These are phyloP conservation scores for Drosophila ustulata DNA, from an alignment of 2,888 invertebrate genomes.

Conservation along the genomic window DNA sequence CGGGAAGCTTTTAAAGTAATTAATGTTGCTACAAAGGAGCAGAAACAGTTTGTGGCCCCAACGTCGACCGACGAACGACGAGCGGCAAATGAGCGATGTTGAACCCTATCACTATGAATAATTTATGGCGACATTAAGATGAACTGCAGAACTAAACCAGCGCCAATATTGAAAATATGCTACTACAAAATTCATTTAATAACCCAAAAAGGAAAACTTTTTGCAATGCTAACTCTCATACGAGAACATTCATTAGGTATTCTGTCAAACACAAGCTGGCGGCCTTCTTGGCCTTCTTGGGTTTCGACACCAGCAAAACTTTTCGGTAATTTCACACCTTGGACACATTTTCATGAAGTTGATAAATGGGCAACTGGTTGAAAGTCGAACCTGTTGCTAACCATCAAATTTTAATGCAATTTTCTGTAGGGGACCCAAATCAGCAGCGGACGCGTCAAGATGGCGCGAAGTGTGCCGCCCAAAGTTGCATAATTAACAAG, in stretches of 20 bases:
- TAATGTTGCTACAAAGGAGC: slow-evolving; percentile 45
- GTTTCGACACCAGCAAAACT: slow-evolving; percentile 24
- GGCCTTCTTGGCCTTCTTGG: not conserved
- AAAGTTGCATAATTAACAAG: slow-evolving; percentile 73
- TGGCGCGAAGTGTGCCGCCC: slow-evolving; percentile 38
- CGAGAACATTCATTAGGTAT: slow-evolving; percentile 25
- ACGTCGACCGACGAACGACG: not conserved
- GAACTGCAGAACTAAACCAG: not conserved
- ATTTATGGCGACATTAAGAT: slow-evolving; percentile 35
- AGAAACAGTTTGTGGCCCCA: not conserved
- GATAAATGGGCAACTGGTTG: slow-evolving; percentile 12
- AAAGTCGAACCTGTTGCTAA: slow-evolving; percentile 10
- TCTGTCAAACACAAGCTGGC: slow-evolving; percentile 12
- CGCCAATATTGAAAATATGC: slow-evolving; percentile 11
- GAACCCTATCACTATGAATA: slow-evolving; percentile 23
- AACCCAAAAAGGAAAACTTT: slow-evolving; percentile 10
- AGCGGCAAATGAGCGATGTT: not conserved
- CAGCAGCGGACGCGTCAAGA: slow-evolving; percentile 43
- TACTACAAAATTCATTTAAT: slow-evolving; percentile 22
- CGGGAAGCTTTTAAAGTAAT: slow-evolving; percentile 59
- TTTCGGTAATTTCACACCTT: slow-evolving; percentile 20
- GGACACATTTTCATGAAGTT: slow-evolving; percentile 16
- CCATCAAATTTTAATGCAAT: slow-evolving; percentile 56
- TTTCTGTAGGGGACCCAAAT: slow-evolving; percentile 27
- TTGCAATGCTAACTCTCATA: slow-evolving; percentile 22